Evolutionary conservation across 2,888 invertebrate species (phyloP).

Genomic region (Dryocosmus kuriphilus): DNA sequence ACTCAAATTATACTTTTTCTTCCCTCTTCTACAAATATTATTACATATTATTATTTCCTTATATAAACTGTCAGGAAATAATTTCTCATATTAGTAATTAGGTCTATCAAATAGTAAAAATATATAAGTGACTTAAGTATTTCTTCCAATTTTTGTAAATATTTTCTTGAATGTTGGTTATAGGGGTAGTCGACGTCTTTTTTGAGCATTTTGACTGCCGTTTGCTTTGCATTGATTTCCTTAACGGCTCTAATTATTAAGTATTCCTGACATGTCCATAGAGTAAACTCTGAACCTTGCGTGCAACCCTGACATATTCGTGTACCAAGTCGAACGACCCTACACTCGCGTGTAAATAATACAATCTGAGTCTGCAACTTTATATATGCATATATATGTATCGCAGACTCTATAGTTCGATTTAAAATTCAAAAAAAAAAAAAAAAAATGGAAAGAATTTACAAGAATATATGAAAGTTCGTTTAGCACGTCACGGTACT

Average conservation of each 20-base stretch:
- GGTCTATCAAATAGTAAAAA: no score
- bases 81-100: no score
- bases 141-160: not conserved
- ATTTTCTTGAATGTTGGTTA: not conserved
- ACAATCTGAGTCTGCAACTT: not conserved
- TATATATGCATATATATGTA: not conserved
- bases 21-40: not conserved
- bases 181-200: not conserved
- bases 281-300: constrained; percentile 44
- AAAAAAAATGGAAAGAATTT: not conserved
- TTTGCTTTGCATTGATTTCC: constrained; percentile 5
- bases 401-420: not conserved
- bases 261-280: constrained; percentile 21
- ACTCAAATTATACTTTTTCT: not conserved
- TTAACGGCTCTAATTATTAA: constrained; percentile 6
- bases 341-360: constrained; percentile 34
- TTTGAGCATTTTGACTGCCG: constrained; percentile 9
- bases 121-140: no score
- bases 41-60: not conserved
- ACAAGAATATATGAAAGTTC: not conserved
- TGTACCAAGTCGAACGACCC: constrained; percentile 47
- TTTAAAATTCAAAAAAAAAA: not conserved
- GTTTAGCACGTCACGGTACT: not conserved
- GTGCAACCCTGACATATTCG: constrained; percentile 53
- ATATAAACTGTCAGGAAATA: not conserved